Conservation (phyloP, 2,113 vertebrate genomes). For the Pandion haliaetus region DNA sequence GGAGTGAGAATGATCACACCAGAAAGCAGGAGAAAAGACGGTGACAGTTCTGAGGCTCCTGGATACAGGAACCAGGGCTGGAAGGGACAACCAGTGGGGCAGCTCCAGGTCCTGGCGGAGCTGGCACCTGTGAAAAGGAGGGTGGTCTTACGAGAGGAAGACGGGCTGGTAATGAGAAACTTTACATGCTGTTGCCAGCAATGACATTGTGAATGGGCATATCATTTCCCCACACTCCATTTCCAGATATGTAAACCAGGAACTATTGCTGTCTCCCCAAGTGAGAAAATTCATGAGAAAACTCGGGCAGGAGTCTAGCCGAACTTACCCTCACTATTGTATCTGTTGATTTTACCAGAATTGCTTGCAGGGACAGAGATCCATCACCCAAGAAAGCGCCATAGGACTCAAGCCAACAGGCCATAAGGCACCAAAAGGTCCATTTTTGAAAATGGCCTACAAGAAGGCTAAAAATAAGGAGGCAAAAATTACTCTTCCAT, state of each 20-base stretch:
- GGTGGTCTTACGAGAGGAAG: not conserved
- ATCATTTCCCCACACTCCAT: not conserved
- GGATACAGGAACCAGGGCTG: not conserved
- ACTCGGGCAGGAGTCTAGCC: not conserved
- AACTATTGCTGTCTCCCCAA: not conserved
- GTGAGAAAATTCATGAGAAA: not conserved
- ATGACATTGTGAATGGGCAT: not conserved
- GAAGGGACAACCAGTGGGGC: not conserved
- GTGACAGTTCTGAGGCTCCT: not conserved
- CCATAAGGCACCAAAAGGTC: not conserved
- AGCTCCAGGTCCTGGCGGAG: not conserved
- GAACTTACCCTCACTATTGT: not conserved
- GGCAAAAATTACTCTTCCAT: slow-evolving; percentile 7
- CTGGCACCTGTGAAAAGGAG: not conserved
- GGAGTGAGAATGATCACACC: slow-evolving; percentile 49
- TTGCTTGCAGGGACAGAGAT: not conserved
- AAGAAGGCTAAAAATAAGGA: slow-evolving; percentile 36
- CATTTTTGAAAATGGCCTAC: not conserved
- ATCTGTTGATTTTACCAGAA: not conserved
- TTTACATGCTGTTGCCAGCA: not conserved
- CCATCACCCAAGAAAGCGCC: not conserved
- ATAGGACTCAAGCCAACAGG: not conserved
- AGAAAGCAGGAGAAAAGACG: not conserved
- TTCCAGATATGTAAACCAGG: not conserved
- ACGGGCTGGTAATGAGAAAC: not conserved